Evolutionary conservation across 2,113 vertebrate species (phyloP).

Genomic region (Pollachius pollachius): DNA sequence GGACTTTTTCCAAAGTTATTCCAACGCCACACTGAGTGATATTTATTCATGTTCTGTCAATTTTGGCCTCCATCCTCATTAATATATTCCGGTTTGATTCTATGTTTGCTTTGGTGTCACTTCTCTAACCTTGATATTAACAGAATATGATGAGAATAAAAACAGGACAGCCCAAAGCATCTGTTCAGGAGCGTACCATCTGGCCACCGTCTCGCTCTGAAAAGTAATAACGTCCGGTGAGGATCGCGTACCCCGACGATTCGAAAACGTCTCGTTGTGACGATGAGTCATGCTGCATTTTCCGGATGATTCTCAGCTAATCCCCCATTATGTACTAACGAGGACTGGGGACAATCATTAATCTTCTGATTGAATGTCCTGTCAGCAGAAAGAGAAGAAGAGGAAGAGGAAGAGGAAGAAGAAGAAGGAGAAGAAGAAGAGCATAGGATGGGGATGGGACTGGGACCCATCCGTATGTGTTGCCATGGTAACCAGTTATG

Average conservation of each 20-base stretch:
- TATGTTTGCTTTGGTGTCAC: too few relatives aligned
- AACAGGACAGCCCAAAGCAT: neutral
- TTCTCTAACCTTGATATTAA: too few relatives aligned
- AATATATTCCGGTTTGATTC: neutral
- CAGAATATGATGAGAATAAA: too few relatives aligned
- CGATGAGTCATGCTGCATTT: neutral
- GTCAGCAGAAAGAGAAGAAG: neutral
- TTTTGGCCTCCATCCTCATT: neutral
- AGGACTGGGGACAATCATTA: neutral
- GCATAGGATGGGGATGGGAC: too few relatives aligned
- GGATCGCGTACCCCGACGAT: neutral
- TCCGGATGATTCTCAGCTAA: neutral
- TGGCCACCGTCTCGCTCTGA: slow-evolving; percentile 5
- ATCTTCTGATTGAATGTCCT: too few relatives aligned
- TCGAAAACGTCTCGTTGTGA: slow-evolving; percentile 6
- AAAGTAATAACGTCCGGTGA: slow-evolving; percentile 29
- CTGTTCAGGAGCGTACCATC: slow-evolving; percentile 24
- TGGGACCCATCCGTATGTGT: too few relatives aligned
- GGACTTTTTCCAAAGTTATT: too few relatives aligned
- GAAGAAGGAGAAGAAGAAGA: neutral
- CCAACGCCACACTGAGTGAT: too few relatives aligned
- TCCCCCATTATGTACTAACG: neutral
- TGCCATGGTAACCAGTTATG: too few relatives aligned
- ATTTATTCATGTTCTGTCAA: neutral
- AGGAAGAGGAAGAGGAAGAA: neutral